These are phyloP conservation scores for Rousettus leschenaultii DNA, from an alignment of 2,113 vertebrate species.

Conservation along the genomic window DNA sequence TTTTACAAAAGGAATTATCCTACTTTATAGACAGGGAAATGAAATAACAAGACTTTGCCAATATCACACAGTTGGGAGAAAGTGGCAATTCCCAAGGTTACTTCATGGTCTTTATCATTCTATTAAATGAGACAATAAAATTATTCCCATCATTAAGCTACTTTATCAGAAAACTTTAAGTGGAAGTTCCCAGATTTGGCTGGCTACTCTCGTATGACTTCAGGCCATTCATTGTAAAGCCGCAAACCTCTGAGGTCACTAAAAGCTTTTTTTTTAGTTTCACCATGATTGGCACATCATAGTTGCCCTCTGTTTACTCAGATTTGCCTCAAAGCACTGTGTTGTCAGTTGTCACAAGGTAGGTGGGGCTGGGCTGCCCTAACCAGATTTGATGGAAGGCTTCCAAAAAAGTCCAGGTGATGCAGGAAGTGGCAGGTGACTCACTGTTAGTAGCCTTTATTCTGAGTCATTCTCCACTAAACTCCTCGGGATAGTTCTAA, in stretches of 20 bases:
- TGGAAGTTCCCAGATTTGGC: neutral
- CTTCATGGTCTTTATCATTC: neutral
- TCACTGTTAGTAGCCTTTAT: conserved; percentile 48
- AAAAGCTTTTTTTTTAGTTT: conserved; percentile 24
- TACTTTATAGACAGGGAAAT: neutral
- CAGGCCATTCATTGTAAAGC: neutral
- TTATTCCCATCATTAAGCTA: neutral
- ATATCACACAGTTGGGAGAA: neutral
- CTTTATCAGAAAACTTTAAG: conserved; percentile 6
- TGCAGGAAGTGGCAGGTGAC: conserved; percentile 62
- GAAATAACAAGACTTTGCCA: neutral
- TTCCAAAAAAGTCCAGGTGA: conserved; percentile 65
- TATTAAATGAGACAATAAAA: neutral
- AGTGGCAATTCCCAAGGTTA: neutral
- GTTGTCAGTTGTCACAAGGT: neutral
- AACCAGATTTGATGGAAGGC: conserved; percentile 22
- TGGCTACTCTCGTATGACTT: neutral
- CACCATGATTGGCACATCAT: neutral
- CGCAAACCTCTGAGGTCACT: conserved; percentile 16
- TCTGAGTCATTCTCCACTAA: conserved; percentile 35
- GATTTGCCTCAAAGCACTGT: conserved; percentile 8
- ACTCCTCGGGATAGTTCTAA: neutral
- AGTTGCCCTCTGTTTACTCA: neutral
- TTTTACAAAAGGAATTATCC: neutral
- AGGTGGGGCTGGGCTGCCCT: neutral